Conservation (phyloP, 1,140 invertebrate species). For the Cydia fagiglandana region DNA sequence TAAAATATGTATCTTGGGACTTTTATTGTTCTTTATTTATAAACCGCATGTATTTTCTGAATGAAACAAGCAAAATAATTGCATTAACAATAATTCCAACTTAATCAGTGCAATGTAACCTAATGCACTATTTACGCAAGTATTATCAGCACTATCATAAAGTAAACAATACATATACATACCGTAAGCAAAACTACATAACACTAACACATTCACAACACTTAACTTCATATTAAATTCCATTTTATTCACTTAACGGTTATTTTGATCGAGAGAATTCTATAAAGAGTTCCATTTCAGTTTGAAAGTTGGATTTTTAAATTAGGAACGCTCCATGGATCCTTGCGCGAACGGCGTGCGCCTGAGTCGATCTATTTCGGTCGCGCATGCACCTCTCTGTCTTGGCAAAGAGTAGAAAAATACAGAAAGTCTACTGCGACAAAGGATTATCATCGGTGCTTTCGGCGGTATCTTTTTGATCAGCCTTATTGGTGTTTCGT, state of each 20-base stretch:
- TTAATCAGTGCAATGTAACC: conserved; percentile 7
- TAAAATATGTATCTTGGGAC: too few species aligned
- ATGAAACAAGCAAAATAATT: not conserved
- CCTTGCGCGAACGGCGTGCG: conserved; percentile 51
- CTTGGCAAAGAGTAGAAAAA: conserved; percentile 54
- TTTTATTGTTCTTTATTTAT: not conserved
- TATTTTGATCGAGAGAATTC: not conserved
- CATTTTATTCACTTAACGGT: not conserved
- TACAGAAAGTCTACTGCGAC: not conserved
- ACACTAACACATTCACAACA: conserved; percentile 1
- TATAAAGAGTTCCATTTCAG: conserved; percentile 35
- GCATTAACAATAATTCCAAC: not conserved
- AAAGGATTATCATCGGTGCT: not conserved
- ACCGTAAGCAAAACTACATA: not conserved
- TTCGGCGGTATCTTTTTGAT: too few species aligned
- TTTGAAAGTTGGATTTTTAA: conserved; percentile 38
- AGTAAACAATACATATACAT: conserved; percentile 2
- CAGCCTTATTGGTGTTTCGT: too few species aligned
- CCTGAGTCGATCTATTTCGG: conserved; percentile 64
- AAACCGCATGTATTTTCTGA: not conserved
- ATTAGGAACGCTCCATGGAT: conserved; percentile 54
- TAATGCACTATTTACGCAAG: conserved; percentile 15
- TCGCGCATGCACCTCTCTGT: conserved; percentile 57
- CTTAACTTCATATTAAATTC: not conserved
- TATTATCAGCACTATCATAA: conserved; percentile 3